These are phyloP conservation scores for Eurystomus glaucurus DNA, from an alignment of 2,797 vertebrate genomes.

Conservation along the genomic window DNA sequence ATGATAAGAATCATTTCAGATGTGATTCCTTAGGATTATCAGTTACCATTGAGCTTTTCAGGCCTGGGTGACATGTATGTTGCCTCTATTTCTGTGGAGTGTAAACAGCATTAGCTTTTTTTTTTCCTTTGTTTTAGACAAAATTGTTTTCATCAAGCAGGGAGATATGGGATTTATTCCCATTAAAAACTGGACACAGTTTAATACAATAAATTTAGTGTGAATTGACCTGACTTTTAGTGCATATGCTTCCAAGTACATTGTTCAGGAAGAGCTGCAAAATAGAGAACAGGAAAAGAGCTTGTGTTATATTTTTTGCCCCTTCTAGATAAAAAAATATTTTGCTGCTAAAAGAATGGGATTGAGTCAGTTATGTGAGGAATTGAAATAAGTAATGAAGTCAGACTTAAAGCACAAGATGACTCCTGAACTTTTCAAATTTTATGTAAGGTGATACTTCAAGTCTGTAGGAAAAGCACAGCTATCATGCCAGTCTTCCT, in stretches of 20 bases:
- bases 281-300: not conserved
- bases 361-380: not conserved
- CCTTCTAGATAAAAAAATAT: not conserved
- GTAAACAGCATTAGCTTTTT: not conserved
- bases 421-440: not conserved
- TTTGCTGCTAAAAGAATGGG: not conserved
- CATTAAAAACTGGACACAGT: not conserved
- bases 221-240: not conserved
- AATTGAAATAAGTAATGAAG: not conserved
- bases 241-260: not conserved
- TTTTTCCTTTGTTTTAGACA: not conserved
- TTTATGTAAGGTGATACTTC: not conserved
- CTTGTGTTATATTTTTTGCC: not conserved
- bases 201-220: not conserved
- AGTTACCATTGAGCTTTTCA: not conserved
- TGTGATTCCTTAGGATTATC: not conserved
- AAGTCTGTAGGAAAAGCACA: not conserved
- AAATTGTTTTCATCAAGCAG: not conserved
- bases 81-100: not conserved
- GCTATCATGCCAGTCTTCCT: not conserved
- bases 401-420: not conserved
- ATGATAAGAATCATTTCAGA: not conserved
- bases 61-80: not conserved
- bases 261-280: not conserved
- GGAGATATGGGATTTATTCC: not conserved